Percentiles rank a stretch among this genome's conserved stretches.
Conservation (phyloP, 1,140 invertebrate genomes). For the Cheumatopsyche charites region DNA sequence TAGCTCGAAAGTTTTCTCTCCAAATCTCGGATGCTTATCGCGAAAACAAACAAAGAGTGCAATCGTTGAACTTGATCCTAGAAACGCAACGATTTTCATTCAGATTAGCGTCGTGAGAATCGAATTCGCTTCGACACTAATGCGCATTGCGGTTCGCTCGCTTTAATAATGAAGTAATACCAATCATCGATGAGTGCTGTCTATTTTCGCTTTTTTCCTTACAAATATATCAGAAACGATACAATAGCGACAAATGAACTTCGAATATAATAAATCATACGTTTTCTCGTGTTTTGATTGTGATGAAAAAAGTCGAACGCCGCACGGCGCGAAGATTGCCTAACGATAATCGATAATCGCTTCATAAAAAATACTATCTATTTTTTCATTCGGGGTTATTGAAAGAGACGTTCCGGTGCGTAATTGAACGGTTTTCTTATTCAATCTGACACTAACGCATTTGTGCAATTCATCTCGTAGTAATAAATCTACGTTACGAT, state of each 20-base stretch:
- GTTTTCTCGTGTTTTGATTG: not conserved
- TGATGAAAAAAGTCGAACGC: not conserved
- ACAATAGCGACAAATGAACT: no score
- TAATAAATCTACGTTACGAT: not conserved
- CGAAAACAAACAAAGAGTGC: no score
- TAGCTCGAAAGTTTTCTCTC: conserved; percentile 4
- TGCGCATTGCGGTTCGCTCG: not conserved
- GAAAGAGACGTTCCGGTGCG: conserved; percentile 9
- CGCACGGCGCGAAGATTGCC: not conserved
- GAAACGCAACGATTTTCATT: not conserved
- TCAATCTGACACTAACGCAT: conserved; percentile 5
- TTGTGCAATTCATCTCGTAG: conserved; percentile 4
- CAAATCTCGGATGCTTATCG: no score
- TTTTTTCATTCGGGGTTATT: conserved; percentile 4
- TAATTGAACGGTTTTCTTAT: conserved; percentile 6
- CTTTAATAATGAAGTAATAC: not conserved
- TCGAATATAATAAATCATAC: not conserved
- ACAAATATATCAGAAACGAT: no score
- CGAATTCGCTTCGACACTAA: not conserved
- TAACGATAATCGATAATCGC: conserved; percentile 17
- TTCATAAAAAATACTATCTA: not conserved
- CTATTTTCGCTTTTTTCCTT: no score
- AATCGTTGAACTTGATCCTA: no score
- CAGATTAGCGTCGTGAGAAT: not conserved
- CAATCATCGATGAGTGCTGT: no score